Base-by-base conservation (phyloP, 2,888 invertebrate genomes). In the Clanis bilineata region DNA sequence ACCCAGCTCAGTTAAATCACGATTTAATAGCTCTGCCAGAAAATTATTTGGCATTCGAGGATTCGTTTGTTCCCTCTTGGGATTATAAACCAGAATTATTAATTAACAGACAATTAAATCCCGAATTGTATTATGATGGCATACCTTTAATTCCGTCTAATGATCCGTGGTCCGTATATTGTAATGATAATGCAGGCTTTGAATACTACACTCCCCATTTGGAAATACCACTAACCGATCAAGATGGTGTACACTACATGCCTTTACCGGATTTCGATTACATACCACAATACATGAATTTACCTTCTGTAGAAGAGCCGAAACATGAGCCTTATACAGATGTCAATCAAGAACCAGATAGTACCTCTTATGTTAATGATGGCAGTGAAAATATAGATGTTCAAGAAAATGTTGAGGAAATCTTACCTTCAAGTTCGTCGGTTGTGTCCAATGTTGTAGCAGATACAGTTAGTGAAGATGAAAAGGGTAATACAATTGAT, bases 41-140 rank as follows among this genome's bases (percentile, higher is more conserved):
- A 70, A 91, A 87, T 72, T 92, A 92, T 74, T 79, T 93, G 71
- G 90, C 91, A n/a, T 91, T 93, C 70, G 93, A 93, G 81, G 92
- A 93, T 79, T 87, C 91, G 5, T 93, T 90, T 74, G 90, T 92
- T 59, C 91, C 92, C 38, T 74, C 85, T 5, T 92, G 90, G 88
- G 83, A 88, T 57, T 90, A 86, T 64, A 88, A 86, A 70, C 85
- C 89, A 38, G 87, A 89, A 67, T 76, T 81, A 67, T 66, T 87
- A 55, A 67, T 77, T 18, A 80, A 84, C 62, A 79, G 77, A 63
- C 81, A 83, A 60, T 73, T 79, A 54, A 85, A 85, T 69, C 73
- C 83, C 21, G 86, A 84, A 22, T 65, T 88, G 21, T 91, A 85
- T 68, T 90, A 86, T 66, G 88, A 89, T 66, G 87, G 85, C 43